Base-by-base conservation (phyloP, 2,797 vertebrate genomes). In the Pteropus rufus region DNA sequence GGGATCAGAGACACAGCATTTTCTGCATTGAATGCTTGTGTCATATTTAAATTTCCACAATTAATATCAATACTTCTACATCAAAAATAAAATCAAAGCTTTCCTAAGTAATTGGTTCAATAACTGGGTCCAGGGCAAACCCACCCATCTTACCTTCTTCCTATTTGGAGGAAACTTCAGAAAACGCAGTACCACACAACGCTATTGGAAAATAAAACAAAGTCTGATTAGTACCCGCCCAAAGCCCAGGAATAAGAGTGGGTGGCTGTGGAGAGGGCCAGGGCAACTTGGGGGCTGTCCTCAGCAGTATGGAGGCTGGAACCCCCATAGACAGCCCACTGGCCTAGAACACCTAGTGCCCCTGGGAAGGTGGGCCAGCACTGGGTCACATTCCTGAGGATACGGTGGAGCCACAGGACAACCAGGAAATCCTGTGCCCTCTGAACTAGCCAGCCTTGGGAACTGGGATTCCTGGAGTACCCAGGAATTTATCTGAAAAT, bases 111-210 rank as follows among this genome's bases (percentile, higher is more conserved):
- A 83, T 14, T 69, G 12, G 52, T 88, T n/a, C 58, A 92, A 83
- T 14, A 18, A 60, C 41, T 34, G 29, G 5, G 60, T 36, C 49
- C 49, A 49, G 49, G 26, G 65, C 34, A 90, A 79, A 34, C 4
- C 0, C 19, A 54, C 67, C 18, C 49, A 56, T 70, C 98, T 98
- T 98, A 99, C 98, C 99, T 99, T 99, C 77, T 98, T 98, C 94
- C 98, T 98, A 91, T 98, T 98, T 75, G 98, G 99, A 2, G 99
- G 99, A 97, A 98, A 99, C 98, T 99, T 99, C 97, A 99, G 98
- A 90, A 99, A 99, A 41, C 99, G 99, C 21, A 99, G 98, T 96
- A 99, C 99, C 98, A 99, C 99, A 94, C 99, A 99, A 93, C 99
- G 99, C 99, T 99, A 97, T 87, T 44, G 46, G 73, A 77, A 96